These are phyloP conservation scores for Coptodon rendalli DNA, from an alignment of 2,113 vertebrate species.

Conservation along the genomic window DNA sequence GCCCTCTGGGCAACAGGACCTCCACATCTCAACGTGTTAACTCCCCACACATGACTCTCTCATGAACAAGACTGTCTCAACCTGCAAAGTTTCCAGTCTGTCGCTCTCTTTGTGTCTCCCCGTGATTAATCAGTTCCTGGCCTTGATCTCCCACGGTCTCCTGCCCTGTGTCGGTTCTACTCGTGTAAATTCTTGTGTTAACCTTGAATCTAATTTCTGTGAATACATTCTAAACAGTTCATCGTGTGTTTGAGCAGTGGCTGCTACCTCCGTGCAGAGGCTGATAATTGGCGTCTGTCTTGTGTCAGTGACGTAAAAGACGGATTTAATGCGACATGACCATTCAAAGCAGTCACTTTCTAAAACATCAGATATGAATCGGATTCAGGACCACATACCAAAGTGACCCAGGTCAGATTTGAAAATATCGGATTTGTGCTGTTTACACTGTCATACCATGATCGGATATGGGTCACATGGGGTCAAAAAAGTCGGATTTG, in stretches of 20 bases:
- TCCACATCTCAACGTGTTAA: background rate
- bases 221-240: background rate
- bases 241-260: background rate
- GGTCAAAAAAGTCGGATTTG: too few species aligned
- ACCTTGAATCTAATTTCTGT: background rate
- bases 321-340: accelerated
- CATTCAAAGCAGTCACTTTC: accelerated
- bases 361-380: accelerated
- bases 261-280: background rate
- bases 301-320: background rate
- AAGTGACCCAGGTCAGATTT: background rate
- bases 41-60: background rate
- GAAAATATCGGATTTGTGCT: too few species aligned
- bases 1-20: background rate
- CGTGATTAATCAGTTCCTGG: accelerated
- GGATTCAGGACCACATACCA: accelerated
- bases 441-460: accelerated
- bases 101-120: background rate
- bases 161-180: background rate
- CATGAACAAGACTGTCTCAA: background rate
- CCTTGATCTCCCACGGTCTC: background rate
- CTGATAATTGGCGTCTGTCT: background rate
- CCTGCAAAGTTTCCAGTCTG: accelerated
- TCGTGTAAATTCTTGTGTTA: background rate
- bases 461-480: accelerated